phyloP scores from a whole-genome alignment of 2,113 vertebrate species.

The Zonotrichia leucophrys region DNA sequence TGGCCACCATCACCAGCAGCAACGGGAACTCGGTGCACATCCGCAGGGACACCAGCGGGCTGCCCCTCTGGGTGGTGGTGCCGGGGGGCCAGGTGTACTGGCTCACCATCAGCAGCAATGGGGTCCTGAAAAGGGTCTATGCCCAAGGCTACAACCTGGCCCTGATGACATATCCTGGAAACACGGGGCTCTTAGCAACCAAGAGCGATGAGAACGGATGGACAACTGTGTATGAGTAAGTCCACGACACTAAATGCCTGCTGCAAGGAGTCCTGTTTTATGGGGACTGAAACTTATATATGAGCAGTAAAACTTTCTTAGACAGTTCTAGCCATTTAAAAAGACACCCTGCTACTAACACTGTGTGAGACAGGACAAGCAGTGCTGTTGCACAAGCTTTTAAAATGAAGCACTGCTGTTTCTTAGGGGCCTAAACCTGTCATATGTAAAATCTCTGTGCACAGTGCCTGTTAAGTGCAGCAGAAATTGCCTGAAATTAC shows the following conservation, averaged over 20 bases:
- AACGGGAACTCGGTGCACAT: slow-evolving; percentile 86
- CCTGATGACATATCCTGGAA: slow-evolving; percentile 94
- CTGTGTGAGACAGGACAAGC: neutral
- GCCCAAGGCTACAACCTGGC: slow-evolving; percentile 93
- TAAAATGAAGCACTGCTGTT: neutral
- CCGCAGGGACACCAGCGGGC: slow-evolving; percentile 85
- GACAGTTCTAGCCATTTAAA: neutral
- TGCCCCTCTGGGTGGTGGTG: slow-evolving; percentile 92
- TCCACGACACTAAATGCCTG: neutral
- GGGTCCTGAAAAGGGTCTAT: slow-evolving; percentile 91
- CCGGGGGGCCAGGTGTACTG: slow-evolving; percentile 93
- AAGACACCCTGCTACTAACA: neutral
- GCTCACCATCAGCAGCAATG: slow-evolving; percentile 93
- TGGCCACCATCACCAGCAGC: slow-evolving; percentile 81
- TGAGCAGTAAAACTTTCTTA: neutral
- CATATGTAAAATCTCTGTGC: neutral
- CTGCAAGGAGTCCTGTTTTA: neutral
- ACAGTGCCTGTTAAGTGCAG: neutral
- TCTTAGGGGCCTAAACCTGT: neutral
- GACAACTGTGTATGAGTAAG: slow-evolving; percentile 97
- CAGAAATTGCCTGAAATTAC: neutral
- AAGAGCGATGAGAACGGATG: slow-evolving; percentile 97
- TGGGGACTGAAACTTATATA: neutral
- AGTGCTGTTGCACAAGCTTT: neutral
- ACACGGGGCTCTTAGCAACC: slow-evolving; percentile 91